Percentiles rank a stretch among this genome's conserved stretches.
These are phyloP conservation scores for Microcebus griseorufus DNA, from an alignment of 2,113 vertebrate genomes.

Conservation along the genomic window DNA sequence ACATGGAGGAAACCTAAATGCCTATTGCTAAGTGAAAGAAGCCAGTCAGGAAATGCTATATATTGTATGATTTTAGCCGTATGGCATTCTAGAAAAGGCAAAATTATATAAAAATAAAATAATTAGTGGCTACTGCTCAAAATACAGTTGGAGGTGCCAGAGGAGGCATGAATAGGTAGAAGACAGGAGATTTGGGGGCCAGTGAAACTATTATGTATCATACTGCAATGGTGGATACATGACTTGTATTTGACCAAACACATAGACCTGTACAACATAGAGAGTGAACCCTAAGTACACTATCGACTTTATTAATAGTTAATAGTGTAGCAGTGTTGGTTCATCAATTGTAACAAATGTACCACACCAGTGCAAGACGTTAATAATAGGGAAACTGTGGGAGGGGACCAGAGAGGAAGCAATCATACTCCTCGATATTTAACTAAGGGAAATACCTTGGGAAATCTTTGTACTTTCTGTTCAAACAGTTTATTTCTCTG, in stretches of 20 bases:
- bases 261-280: background rate
- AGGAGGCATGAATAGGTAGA: too few relatives aligned
- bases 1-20: background rate
- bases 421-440: too few relatives aligned
- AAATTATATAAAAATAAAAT: background rate
- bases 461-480: background rate
- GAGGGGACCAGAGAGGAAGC: background rate
- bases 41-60: background rate
- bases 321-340: background rate
- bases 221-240: background rate
- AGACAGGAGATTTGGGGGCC: background rate
- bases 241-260: background rate
- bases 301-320: background rate
- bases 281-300: background rate
- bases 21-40: background rate
- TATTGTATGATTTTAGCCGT: background rate
- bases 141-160: rapidly evolving
- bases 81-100: background rate
- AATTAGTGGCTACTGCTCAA: background rate
- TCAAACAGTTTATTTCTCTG: background rate
- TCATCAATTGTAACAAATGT: background rate
- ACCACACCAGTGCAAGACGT: background rate
- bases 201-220: background rate
- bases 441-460: too few relatives aligned
- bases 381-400: background rate